A percentile compares a stretch with the other conserved stretches of the same genome.
These are phyloP conservation scores for Hirtodrosophila alboralis DNA, from an alignment of 2,888 invertebrate genomes.

Conservation along the genomic window DNA sequence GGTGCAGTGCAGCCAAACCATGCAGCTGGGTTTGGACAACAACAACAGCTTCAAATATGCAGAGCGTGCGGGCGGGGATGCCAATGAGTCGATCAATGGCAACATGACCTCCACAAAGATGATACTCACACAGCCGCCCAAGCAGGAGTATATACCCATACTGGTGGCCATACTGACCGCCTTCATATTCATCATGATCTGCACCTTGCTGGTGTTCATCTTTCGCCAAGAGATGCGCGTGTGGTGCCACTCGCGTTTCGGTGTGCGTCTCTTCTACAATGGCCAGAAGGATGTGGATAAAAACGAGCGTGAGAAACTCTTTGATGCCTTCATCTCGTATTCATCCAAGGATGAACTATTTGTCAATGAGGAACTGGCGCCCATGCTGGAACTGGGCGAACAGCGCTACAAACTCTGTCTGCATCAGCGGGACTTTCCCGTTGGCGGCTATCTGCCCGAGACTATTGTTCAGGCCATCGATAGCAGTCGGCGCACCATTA, in stretches of 20 bases:
- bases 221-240: conserved; percentile 93
- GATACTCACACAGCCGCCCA: conserved; percentile 84
- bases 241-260: conserved; percentile 94
- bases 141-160: conserved; percentile 93
- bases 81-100: conserved; percentile 83
- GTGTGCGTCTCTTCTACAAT: conserved; percentile 90
- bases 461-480: conserved; percentile 97
- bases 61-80: conserved; percentile 50
- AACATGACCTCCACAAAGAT: conserved; percentile 88
- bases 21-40: conserved; percentile 63
- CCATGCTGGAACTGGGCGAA: conserved; percentile 92
- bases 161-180: conserved; percentile 91
- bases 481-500: conserved; percentile 94
- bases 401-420: conserved; percentile 94
- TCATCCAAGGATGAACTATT: conserved; percentile 96
- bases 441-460: conserved; percentile 94
- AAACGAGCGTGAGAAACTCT: conserved; percentile 93
- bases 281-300: conserved; percentile 90
- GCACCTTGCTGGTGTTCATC: conserved; percentile 91
- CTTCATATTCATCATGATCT: conserved; percentile 90
- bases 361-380: conserved; percentile 94
- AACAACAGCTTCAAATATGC: conserved; percentile 59
- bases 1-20: conserved; percentile 75
- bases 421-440: conserved; percentile 95
- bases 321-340: conserved; percentile 98